Percentiles rank a stretch among this genome's conserved stretches.
These are phyloP conservation scores for Sebastes reedi DNA, from an alignment of 2,797 vertebrate genomes.

Conservation along the genomic window DNA sequence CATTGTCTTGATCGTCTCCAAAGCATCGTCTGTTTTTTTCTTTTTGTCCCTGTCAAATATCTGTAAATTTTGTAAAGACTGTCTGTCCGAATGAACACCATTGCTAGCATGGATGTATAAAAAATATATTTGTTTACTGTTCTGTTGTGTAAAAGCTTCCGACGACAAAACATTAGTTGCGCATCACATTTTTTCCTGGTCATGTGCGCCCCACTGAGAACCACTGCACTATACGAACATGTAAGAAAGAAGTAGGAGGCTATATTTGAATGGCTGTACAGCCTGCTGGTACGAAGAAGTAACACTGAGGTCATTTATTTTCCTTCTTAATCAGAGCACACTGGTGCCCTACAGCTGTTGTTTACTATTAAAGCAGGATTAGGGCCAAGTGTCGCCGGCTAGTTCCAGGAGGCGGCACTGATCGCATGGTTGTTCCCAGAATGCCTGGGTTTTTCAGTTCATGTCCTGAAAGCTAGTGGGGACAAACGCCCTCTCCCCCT, in stretches of 20 bases:
- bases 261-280: not conserved
- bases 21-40: no score
- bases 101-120: no score
- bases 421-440: slow-evolving; percentile 53
- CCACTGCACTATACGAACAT: not conserved
- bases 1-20: no score
- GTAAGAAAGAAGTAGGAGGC: not conserved
- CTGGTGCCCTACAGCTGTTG: slow-evolving; percentile 62
- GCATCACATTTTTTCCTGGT: no score
- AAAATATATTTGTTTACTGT: no score
- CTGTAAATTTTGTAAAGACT: no score
- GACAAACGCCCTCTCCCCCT: not conserved
- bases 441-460: slow-evolving; percentile 35
- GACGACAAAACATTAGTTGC: no score
- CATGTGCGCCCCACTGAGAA: no score
- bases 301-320: slow-evolving; percentile 12
- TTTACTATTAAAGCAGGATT: slow-evolving; percentile 70
- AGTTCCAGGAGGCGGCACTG: slow-evolving; percentile 39
- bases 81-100: no score
- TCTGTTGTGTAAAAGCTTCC: no score
- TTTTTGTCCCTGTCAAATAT: no score
- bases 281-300: not conserved
- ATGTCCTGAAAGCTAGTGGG: slow-evolving; percentile 17
- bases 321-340: slow-evolving; percentile 49
- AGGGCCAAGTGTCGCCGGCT: slow-evolving; percentile 45